These are phyloP conservation scores for Lepidurus apus DNA, from an alignment of 1,140 invertebrate species.

Conservation along the genomic window DNA sequence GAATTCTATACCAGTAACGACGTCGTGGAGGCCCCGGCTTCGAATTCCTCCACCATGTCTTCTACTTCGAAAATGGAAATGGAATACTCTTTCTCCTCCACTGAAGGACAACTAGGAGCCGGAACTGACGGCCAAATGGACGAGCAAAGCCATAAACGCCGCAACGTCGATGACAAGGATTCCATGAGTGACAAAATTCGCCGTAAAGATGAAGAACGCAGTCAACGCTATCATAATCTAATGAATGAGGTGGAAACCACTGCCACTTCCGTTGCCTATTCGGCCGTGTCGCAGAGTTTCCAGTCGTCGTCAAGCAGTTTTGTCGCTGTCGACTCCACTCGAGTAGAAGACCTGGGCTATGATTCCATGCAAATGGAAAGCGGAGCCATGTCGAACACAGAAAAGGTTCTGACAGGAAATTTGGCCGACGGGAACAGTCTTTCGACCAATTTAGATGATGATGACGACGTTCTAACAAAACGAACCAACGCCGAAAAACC, in stretches of 20 bases:
- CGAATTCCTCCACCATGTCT: neutral
- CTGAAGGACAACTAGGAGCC: neutral
- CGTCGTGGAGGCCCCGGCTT: constrained; percentile 39
- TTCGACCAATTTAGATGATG: neutral
- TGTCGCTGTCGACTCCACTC: neutral
- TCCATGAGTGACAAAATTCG: constrained; percentile 31
- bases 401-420: neutral
- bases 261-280: neutral
- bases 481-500: neutral
- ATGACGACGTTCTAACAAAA: neutral
- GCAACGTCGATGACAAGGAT: constrained; percentile 23
- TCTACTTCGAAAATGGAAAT: constrained; percentile 22
- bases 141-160: constrained; percentile 6
- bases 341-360: neutral
- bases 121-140: neutral
- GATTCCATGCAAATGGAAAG: constrained; percentile 13
- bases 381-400: neutral
- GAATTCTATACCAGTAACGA: constrained; percentile 58
- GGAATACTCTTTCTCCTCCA: neutral
- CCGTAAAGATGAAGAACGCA: constrained; percentile 31
- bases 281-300: neutral
- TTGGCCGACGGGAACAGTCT: neutral
- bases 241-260: constrained; percentile 31
- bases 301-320: neutral
- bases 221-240: constrained; percentile 33